These are phyloP conservation scores for Eulemur macaco DNA, from an alignment of 2,113 vertebrate species.

Conservation along the genomic window DNA sequence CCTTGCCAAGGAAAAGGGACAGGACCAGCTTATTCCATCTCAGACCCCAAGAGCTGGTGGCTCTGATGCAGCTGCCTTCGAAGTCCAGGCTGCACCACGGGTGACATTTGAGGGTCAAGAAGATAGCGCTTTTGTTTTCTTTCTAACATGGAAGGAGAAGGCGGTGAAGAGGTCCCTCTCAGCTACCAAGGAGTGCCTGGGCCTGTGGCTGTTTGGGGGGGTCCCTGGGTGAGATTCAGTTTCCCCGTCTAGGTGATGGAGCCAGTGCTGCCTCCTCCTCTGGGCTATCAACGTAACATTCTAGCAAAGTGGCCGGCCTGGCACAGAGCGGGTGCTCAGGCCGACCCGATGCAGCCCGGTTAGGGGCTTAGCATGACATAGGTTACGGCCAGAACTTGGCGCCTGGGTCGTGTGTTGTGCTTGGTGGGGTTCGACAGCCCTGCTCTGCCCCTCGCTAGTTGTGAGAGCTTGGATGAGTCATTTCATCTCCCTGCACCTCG, in stretches of 20 bases:
- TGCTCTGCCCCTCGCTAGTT: background rate
- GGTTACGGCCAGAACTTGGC: background rate
- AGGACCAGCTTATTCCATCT: background rate
- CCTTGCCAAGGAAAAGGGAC: background rate
- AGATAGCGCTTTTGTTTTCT: background rate
- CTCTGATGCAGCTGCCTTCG: background rate
- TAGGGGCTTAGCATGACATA: background rate
- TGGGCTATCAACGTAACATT: background rate
- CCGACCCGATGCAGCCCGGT: background rate
- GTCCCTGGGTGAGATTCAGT: background rate
- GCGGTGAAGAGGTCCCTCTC: background rate
- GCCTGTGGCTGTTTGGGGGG: background rate
- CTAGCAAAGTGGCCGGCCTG: background rate
- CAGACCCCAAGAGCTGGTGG: too few species aligned
- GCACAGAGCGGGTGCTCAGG: background rate
- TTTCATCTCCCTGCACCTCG: background rate
- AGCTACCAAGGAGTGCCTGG: background rate
- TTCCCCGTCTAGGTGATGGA: background rate
- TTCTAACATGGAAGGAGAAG: background rate
- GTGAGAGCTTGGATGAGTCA: background rate
- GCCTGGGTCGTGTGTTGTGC: accelerated
- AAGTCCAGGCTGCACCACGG: background rate
- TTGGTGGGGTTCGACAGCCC: background rate
- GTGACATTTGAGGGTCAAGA: background rate
- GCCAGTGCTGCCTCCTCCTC: background rate